These are phyloP conservation scores for Caretta caretta DNA, from an alignment of 2,113 vertebrate species.

Conservation along the genomic window DNA sequence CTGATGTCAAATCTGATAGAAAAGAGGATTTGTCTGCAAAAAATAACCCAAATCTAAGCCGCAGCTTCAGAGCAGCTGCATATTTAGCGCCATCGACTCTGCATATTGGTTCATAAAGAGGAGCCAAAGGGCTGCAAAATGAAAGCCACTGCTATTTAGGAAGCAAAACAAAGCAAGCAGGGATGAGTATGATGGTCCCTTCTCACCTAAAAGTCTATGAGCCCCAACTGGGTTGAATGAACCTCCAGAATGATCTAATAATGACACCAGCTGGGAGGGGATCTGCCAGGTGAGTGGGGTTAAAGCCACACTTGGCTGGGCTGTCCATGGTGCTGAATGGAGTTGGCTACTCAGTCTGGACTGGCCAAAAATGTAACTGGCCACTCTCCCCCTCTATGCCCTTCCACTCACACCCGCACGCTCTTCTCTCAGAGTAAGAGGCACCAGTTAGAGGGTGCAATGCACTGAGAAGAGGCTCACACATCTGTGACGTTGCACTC, in stretches of 20 bases:
- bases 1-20: conserved; percentile 74
- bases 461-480: neutral
- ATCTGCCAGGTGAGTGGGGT: neutral
- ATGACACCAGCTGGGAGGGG: neutral
- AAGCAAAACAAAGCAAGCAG: neutral
- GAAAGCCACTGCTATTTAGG: neutral
- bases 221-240: no score
- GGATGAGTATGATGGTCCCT: neutral
- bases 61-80: conserved; percentile 47
- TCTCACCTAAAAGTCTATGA: neutral
- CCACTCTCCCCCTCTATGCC: neutral
- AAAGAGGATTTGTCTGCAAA: conserved; percentile 75
- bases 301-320: neutral
- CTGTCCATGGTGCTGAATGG: conserved; percentile 73
- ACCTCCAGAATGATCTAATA: neutral
- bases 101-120: conserved; percentile 18
- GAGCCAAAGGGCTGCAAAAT: neutral
- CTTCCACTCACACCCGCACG: neutral
- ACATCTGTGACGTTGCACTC: no score
- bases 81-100: neutral
- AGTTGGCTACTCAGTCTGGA: rapidly evolving
- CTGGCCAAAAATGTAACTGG: neutral
- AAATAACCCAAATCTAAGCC: conserved; percentile 71
- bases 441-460: neutral
- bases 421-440: neutral